A percentile compares a stretch with the other conserved stretches of the same genome.
Conservation (phyloP, 2,113 vertebrate genomes). For the Antechinus stuartii region DNA sequence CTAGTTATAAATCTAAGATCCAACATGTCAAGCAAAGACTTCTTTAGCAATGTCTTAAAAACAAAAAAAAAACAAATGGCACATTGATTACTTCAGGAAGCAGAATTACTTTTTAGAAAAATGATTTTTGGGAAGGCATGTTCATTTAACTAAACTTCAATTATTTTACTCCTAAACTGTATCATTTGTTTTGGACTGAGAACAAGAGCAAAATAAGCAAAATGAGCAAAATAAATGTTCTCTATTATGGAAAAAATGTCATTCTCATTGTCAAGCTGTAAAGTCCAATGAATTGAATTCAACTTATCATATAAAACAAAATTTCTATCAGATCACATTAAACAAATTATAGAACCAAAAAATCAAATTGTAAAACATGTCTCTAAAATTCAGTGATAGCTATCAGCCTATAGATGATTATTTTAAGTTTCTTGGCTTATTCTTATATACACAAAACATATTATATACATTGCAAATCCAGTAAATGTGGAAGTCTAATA, state of each 20-base stretch:
- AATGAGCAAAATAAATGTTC: neutral
- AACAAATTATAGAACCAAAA: neutral
- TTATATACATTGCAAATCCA: accelerated
- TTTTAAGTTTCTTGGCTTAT: neutral
- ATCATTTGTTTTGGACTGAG: neutral
- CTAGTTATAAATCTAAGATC: neutral
- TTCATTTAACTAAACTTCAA: neutral
- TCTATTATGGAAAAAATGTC: neutral
- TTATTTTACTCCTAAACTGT: neutral
- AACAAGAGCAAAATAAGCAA: neutral
- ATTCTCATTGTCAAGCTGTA: accelerated
- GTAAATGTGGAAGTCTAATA: accelerated
- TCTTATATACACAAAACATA: neutral
- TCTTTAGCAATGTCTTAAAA: neutral
- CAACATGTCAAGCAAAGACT: neutral
- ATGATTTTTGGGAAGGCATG: neutral
- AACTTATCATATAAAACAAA: neutral
- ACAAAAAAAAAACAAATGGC: neutral
- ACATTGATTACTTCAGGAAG: neutral
- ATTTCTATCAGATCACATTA: neutral
- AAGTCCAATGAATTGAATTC: neutral
- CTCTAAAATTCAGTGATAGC: neutral
- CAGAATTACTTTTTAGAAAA: neutral
- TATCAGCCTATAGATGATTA: neutral
- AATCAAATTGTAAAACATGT: neutral